Percentiles rank a stretch among this genome's conserved stretches.
Evolutionary conservation across 2,113 vertebrate species (phyloP).

Genomic region (Galemys pyrenaicus): DNA sequence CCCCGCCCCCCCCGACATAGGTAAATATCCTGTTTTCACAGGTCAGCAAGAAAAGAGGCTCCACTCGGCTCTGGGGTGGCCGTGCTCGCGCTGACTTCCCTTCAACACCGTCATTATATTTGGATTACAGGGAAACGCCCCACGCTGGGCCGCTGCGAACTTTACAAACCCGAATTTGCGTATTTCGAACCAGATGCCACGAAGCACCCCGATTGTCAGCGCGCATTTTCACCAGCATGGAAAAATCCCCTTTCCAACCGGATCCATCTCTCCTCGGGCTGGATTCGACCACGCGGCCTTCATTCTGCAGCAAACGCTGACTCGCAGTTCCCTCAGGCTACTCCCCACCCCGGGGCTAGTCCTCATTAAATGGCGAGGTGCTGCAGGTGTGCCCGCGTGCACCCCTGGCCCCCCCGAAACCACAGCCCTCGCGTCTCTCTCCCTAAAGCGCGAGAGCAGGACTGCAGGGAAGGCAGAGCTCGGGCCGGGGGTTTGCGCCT

Average conservation of each 20-base stretch:
- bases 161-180: neutral
- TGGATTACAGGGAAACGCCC: neutral
- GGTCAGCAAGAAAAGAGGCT: constrained; percentile 40
- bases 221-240: neutral
- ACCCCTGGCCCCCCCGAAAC: neutral
- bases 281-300: neutral
- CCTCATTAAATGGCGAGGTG: neutral
- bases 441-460: neutral
- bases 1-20: neutral
- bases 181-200: constrained; percentile 44
- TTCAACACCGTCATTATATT: neutral
- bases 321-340: neutral
- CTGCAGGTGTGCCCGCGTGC: neutral
- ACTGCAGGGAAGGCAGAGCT: neutral
- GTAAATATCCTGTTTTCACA: constrained; percentile 43
- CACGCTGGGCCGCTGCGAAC: neutral
- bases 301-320: neutral
- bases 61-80: neutral
- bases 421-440: neutral
- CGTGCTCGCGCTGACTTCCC: neutral
- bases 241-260: constrained; percentile 32
- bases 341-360: neutral
- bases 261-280: neutral
- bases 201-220: constrained; percentile 12
- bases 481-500: neutral